phyloP scores from a whole-genome alignment of 2,888 invertebrate species.

The Papilio protenor region DNA sequence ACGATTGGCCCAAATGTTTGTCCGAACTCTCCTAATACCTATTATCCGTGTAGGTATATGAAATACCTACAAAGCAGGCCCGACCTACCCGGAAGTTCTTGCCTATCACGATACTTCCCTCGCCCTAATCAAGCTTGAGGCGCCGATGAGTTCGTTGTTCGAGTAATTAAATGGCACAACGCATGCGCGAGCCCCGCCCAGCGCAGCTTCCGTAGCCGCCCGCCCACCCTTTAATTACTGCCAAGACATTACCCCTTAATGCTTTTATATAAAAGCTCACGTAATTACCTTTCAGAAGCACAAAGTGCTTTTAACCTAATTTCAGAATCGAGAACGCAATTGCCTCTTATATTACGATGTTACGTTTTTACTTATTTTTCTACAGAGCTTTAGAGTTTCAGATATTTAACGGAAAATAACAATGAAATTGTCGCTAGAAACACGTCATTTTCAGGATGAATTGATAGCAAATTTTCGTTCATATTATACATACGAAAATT shows the following conservation, averaged over 20 bases:
- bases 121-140: slow-evolving; percentile 75
- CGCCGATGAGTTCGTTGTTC: slow-evolving; percentile 78
- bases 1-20: background rate
- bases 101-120: slow-evolving; percentile 55
- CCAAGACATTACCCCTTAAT: slow-evolving; percentile 82
- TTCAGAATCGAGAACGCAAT: slow-evolving; percentile 29
- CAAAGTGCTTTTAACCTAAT: slow-evolving; percentile 45
- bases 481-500: no score
- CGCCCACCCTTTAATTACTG: slow-evolving; percentile 74
- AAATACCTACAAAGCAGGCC: slow-evolving; percentile 49
- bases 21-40: background rate
- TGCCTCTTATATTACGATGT: slow-evolving; percentile 27
- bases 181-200: slow-evolving; percentile 82
- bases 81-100: slow-evolving; percentile 46
- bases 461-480: background rate
- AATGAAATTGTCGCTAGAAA: background rate
- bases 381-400: background rate
- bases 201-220: slow-evolving; percentile 73
- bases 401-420: background rate
- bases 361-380: slow-evolving; percentile 23
- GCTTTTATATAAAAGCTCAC: slow-evolving; percentile 63
- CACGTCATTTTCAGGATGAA: no score
- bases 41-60: slow-evolving; percentile 15
- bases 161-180: slow-evolving; percentile 76
- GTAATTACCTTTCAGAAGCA: slow-evolving; percentile 53